Conservation (phyloP, 23 tunicate genomes). For the Halocynthia aurantium region DNA sequence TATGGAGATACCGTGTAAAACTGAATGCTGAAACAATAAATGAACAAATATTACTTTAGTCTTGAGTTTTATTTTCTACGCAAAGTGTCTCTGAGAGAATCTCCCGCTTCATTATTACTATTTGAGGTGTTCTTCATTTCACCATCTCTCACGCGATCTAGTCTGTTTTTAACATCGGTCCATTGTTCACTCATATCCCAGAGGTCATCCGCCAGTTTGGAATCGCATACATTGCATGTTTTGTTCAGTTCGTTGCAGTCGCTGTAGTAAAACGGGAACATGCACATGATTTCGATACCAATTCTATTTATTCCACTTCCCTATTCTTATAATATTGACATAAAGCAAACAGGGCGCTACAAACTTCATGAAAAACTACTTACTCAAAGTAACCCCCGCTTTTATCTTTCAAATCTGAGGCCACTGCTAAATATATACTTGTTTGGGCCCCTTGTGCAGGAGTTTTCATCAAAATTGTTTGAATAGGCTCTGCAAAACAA, state of each 20-base stretch:
- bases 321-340: no score
- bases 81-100: no score
- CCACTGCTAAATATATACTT: slow-evolving; percentile 55
- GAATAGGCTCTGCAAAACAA: slow-evolving; percentile 48
- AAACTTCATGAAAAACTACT: slow-evolving; percentile 5
- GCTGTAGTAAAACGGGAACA: slow-evolving; percentile 20
- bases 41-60: no score
- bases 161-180: slow-evolving; percentile 38
- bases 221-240: slow-evolving; percentile 44
- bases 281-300: not conserved
- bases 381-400: slow-evolving; percentile 66
- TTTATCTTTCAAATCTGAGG: slow-evolving; percentile 11
- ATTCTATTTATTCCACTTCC: no score
- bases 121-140: not conserved
- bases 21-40: no score
- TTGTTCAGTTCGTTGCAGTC: slow-evolving; percentile 48
- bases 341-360: no score
- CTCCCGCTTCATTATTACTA: no score
- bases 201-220: slow-evolving; percentile 32
- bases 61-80: no score
- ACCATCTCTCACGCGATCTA: not conserved
- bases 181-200: slow-evolving; percentile 65
- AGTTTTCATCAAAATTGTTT: slow-evolving; percentile 43
- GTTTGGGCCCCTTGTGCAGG: slow-evolving; percentile 91
- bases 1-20: no score